Evolutionary conservation across 2,888 invertebrate species (phyloP).

Genomic region (Clepsis dumicolana): DNA sequence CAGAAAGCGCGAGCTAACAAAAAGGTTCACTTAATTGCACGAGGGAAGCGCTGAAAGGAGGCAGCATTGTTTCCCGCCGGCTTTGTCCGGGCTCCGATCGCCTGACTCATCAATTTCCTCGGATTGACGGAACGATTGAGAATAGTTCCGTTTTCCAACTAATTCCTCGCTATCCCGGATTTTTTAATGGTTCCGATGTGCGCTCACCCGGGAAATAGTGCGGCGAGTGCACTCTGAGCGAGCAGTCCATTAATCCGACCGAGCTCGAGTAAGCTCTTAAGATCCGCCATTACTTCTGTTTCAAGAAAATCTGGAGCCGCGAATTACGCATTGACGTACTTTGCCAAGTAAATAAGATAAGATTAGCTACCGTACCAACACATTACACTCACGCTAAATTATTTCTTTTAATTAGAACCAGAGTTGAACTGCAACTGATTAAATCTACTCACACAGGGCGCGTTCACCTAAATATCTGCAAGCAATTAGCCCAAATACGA

Average conservation of each 20-base stretch:
- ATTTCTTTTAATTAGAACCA: slow-evolving; percentile 3
- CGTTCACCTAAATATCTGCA: slow-evolving; percentile 60
- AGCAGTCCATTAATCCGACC: slow-evolving; percentile 59
- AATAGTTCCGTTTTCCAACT: slow-evolving; percentile 62
- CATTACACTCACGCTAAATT: background rate
- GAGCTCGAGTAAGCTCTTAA: slow-evolving; percentile 31
- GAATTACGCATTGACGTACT: background rate
- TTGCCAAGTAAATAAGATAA: background rate
- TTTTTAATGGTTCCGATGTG: slow-evolving; percentile 42
- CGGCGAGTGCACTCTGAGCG: slow-evolving; percentile 43
- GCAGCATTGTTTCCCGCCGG: slow-evolving; percentile 78
- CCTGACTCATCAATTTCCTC: slow-evolving; percentile 81
- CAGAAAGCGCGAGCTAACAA: slow-evolving; percentile 74
- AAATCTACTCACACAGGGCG: slow-evolving; percentile 28
- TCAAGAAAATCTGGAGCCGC: slow-evolving; percentile 36
- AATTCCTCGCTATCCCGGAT: slow-evolving; percentile 52
- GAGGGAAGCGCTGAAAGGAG: slow-evolving; percentile 76
- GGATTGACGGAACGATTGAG: slow-evolving; percentile 74
- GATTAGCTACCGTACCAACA: background rate
- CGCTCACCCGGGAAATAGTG: slow-evolving; percentile 48
- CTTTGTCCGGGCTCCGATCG: slow-evolving; percentile 70
- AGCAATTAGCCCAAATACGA: slow-evolving; percentile 68
- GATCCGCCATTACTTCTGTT: slow-evolving; percentile 32
- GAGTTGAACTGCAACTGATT: background rate
- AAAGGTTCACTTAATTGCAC: slow-evolving; percentile 84